Base-by-base conservation (phyloP, 2,888 invertebrate genomes). In the Caenorhabditis sulstoni region DNA sequence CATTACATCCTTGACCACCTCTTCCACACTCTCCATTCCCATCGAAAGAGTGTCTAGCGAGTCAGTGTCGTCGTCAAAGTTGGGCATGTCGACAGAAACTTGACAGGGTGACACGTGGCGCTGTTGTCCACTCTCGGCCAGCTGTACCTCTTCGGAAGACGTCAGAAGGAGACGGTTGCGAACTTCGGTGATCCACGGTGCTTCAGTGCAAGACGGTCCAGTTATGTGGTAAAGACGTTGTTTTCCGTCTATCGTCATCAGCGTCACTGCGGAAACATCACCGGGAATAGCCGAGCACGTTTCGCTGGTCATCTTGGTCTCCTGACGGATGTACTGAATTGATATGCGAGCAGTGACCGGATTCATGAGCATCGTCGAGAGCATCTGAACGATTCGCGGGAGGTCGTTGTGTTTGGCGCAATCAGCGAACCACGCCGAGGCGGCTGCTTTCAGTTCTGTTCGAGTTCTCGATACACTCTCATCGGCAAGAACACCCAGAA, bases 331-430 rank as follows among this genome's bases (percentile, higher is more conserved):
- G 61, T 87, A 88, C 14, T 94, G 93, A n/a, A 95, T 94, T 39
- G 94, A 94, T 81, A 95, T 93, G n/a, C 95, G 92, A 65, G 95
- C 94, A 0, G 95, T 95, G 79, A 94, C 94, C 0, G 94, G 93
- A 81, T 94, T 93, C 23, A 96, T 91, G 20, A 96, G 91, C 91
- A 95, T 94, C 78, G 93, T 79, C n/a, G 84, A 83, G 7, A 89
- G 81, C 89, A 89, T 89, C 81, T 95, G 94, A 29, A 96, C 92
- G 12, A 96, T 92, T 1, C 95, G 92, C 0, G 94, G 93, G 68
- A 95, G 92, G 89, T 96, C 95, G 14, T 94, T 94, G 39, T 94
- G 93, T 59, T 94, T 91, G 4, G 95, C 91, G 16, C 92, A 91
- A 81, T 93, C 92, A 9, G 94, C 92, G 39, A 95, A 91, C 94